Conservation (phyloP, 2,888 invertebrate species). For the Escarpia spicata region DNA sequence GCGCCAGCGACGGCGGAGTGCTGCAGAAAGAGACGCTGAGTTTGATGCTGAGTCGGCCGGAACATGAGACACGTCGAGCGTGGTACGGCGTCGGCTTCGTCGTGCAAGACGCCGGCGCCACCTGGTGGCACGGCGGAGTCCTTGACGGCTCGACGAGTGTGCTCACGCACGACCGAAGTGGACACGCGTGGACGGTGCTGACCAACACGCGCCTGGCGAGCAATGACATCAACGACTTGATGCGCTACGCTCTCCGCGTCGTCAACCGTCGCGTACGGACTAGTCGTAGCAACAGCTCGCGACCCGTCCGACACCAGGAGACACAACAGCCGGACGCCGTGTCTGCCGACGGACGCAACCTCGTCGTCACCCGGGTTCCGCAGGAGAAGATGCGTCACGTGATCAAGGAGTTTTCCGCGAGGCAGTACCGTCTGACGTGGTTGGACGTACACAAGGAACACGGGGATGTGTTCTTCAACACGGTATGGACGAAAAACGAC, state of each 20-base stretch:
- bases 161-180: conserved; percentile 49
- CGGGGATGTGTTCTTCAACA: conserved; percentile 46
- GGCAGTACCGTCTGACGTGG: conserved; percentile 38
- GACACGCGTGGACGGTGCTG: conserved; percentile 55
- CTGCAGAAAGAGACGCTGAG: conserved; percentile 30
- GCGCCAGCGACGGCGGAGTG: conserved; percentile 19
- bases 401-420: conserved; percentile 29
- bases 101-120: conserved; percentile 51
- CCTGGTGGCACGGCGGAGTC: conserved; percentile 59
- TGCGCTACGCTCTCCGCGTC: conserved; percentile 38
- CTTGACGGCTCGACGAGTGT: conserved; percentile 61
- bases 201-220: conserved; percentile 47
- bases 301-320: conserved; percentile 6
- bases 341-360: conserved; percentile 32
- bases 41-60: conserved; percentile 34
- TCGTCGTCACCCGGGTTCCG: conserved; percentile 40
- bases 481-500: conserved; percentile 46
- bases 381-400: conserved; percentile 37
- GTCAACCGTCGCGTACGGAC: background rate
- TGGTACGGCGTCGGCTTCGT: conserved; percentile 59
- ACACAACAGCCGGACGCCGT: conserved; percentile 28
- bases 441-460: conserved; percentile 37
- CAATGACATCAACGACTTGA: conserved; percentile 40
- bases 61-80: background rate
- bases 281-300: background rate